phyloP scores from a whole-genome alignment of 2,113 vertebrate genomes.

The human (Homo sapiens) region DNA sequence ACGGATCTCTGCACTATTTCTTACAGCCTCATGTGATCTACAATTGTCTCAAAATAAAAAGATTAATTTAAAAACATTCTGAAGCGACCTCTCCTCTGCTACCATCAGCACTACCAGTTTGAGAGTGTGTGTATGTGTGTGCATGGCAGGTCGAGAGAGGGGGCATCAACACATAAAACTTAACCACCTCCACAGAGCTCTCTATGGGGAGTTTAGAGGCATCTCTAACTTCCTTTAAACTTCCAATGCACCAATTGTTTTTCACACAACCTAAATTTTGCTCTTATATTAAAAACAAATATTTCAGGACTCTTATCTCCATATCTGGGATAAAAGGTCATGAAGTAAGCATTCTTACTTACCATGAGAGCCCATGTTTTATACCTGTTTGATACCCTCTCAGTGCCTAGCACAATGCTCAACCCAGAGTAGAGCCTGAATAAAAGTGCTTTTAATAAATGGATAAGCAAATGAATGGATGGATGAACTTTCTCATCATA shows the following conservation, averaged over 20 bases:
- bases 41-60: not conserved
- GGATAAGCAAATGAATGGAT: not conserved
- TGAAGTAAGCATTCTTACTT: no score
- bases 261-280: not conserved
- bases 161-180: not conserved
- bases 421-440: not conserved
- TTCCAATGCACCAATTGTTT: not conserved
- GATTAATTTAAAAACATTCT: not conserved
- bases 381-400: not conserved
- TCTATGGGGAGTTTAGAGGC: not conserved
- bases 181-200: not conserved
- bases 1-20: not conserved
- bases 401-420: not conserved
- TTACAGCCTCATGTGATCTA: not conserved
- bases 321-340: not conserved
- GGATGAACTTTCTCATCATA: not conserved
- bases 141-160: not conserved
- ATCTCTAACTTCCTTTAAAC: not conserved
- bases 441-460: not conserved
- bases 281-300: not conserved
- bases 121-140: not conserved
- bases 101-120: not conserved
- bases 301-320: not conserved
- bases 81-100: not conserved
- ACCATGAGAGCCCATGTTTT: not conserved